phyloP scores from a whole-genome alignment of 2,797 vertebrate species.

The Odontamblyopus lacepedii region DNA sequence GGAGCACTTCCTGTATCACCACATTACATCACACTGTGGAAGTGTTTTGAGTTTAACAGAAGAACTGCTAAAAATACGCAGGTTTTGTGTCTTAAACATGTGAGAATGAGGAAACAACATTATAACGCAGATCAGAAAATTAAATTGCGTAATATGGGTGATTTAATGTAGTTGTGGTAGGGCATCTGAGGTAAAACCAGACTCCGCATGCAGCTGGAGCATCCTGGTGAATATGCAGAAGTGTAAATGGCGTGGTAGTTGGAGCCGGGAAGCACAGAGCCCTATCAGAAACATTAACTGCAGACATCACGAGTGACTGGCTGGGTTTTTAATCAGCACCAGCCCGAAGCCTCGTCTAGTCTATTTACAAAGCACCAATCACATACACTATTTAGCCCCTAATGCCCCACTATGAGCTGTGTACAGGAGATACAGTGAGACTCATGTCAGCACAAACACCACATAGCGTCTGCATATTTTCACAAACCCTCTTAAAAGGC shows the following conservation, averaged over 20 bases:
- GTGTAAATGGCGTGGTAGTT: too few relatives aligned
- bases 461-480: not conserved
- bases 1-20: too few relatives aligned
- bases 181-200: too few relatives aligned
- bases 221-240: not conserved
- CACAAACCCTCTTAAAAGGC: not conserved
- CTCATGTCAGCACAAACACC: not conserved
- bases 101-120: too few relatives aligned
- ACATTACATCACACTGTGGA: too few relatives aligned
- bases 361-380: slow-evolving; percentile 7
- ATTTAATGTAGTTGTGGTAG: too few relatives aligned
- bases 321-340: slow-evolving; percentile 12
- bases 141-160: too few relatives aligned
- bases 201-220: too few relatives aligned
- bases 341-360: not conserved
- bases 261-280: not conserved
- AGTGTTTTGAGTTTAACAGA: too few relatives aligned
- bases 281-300: slow-evolving; percentile 7
- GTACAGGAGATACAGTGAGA: not conserved
- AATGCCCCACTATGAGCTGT: slow-evolving; percentile 1
- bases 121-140: too few relatives aligned
- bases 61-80: too few relatives aligned
- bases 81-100: too few relatives aligned
- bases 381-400: slow-evolving; percentile 1
- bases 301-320: slow-evolving; percentile 10